Conservation (phyloP, 2,113 vertebrate species). For the Buteo buteo region DNA sequence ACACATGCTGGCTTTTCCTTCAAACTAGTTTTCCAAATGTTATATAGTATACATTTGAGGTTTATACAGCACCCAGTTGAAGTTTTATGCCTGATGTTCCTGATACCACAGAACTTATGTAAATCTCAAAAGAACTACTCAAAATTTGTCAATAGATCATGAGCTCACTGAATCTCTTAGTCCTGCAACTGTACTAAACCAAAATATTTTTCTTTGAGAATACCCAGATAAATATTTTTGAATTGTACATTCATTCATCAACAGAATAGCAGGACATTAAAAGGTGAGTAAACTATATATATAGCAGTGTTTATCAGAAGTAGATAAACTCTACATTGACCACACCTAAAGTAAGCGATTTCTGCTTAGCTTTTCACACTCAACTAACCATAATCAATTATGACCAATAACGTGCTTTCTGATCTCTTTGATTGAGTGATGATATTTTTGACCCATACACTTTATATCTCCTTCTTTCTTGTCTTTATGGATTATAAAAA, state of each 20-base stretch:
- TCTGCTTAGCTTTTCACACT: background rate
- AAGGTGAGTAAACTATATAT: background rate
- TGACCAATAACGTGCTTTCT: background rate
- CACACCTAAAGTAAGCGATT: background rate
- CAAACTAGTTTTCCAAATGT: background rate
- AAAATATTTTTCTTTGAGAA: background rate
- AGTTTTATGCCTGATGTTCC: background rate
- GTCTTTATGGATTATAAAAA: background rate
- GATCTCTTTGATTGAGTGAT: background rate
- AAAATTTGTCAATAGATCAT: background rate
- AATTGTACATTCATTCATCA: background rate
- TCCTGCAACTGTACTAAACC: background rate
- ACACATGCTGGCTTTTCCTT: background rate
- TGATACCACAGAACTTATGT: background rate
- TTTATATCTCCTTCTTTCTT: background rate
- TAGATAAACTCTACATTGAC: background rate
- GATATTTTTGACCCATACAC: background rate
- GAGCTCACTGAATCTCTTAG: background rate
- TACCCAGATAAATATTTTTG: background rate
- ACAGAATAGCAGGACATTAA: background rate
- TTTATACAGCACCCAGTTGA: background rate
- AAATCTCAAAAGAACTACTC: background rate
- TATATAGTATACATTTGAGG: background rate
- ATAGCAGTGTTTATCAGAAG: background rate
- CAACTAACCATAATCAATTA: background rate